Evolutionary conservation across 2,797 vertebrate species (phyloP).

Genomic region (Ambastaia sidthimunki): DNA sequence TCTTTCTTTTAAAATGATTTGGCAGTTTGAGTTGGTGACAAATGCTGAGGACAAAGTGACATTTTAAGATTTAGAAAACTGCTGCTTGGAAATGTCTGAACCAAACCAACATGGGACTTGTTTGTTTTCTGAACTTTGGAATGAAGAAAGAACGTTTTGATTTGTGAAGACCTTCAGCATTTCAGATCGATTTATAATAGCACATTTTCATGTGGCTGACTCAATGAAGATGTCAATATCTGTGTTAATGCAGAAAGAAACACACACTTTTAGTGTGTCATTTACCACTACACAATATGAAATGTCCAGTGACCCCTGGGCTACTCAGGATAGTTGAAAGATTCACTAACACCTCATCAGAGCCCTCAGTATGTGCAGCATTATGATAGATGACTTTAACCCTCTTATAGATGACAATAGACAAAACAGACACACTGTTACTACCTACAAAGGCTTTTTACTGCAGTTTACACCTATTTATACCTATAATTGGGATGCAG

Average conservation of each 20-base stretch:
- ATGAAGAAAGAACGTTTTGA: neutral
- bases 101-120: neutral
- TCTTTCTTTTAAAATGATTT: constrained; percentile 14
- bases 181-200: no score
- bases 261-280: neutral
- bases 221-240: no score
- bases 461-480: constrained; percentile 2
- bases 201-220: no score
- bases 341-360: constrained; percentile 70
- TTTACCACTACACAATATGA: constrained; percentile 30
- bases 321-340: constrained; percentile 68
- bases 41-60: neutral
- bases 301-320: constrained; percentile 71
- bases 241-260: no score
- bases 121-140: neutral
- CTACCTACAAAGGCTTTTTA: constrained; percentile 63
- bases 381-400: constrained; percentile 87
- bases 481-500: constrained; percentile 42
- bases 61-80: neutral
- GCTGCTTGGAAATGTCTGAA: neutral
- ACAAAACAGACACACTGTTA: constrained; percentile 55
- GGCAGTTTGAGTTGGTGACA: constrained; percentile 2
- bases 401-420: constrained; percentile 75
- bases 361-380: constrained; percentile 70
- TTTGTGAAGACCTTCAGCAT: neutral